A percentile compares a stretch with the other conserved stretches of the same genome.
These are phyloP conservation scores for Lasioglossum morio DNA, from an alignment of 2,888 invertebrate species.

Conservation along the genomic window DNA sequence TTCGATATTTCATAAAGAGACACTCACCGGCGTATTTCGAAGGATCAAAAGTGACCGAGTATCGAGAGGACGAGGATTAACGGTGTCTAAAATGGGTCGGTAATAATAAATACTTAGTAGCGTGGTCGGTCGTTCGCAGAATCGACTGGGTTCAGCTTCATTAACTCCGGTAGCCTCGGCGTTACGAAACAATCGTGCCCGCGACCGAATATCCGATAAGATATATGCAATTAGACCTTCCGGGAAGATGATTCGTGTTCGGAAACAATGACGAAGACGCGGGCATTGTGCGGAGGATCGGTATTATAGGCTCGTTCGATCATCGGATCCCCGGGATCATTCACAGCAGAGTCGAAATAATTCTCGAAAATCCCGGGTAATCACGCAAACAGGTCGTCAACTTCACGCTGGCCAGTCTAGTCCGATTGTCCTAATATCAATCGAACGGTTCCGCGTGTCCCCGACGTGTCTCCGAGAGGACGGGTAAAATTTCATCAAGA, in stretches of 20 bases:
- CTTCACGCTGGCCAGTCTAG: constrained; percentile 7
- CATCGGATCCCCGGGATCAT: background rate
- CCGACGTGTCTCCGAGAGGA: constrained; percentile 18
- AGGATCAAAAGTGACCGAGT: background rate
- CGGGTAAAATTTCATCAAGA: constrained; percentile 50
- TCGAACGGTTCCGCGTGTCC: constrained; percentile 13
- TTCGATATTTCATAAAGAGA: background rate
- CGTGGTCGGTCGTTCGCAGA: background rate
- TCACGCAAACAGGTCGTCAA: constrained; percentile 3
- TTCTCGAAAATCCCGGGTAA: background rate
- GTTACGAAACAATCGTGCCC: background rate
- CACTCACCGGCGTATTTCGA: background rate
- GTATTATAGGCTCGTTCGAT: background rate
- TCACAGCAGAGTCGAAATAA: background rate
- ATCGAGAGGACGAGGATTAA: background rate
- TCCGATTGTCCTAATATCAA: constrained; percentile 33
- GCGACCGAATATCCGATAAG: background rate
- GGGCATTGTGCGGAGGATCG: background rate
- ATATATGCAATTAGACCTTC: background rate
- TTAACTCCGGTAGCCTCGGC: background rate
- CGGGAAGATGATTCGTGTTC: background rate
- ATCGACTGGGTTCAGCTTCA: background rate
- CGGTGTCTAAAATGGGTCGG: background rate
- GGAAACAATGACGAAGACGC: background rate
- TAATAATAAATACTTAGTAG: background rate